Conservation (phyloP, 2,797 vertebrate genomes). For the Hapalemur alaotrensis region DNA sequence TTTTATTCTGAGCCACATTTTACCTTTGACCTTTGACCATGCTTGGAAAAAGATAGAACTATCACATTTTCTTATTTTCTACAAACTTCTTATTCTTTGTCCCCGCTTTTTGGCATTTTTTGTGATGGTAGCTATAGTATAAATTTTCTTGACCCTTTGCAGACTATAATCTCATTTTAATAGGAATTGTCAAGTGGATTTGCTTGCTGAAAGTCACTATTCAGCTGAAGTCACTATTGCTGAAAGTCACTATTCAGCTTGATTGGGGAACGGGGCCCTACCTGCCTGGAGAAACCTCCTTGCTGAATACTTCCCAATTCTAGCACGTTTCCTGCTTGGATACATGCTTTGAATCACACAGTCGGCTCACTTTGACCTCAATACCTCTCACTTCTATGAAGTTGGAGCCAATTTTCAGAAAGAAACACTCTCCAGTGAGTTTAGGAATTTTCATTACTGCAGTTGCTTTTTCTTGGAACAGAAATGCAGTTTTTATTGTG, state of each 20-base stretch:
- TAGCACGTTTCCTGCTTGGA: background rate
- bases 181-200: background rate
- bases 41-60: background rate
- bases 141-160: background rate
- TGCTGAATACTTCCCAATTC: background rate
- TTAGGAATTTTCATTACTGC: slow-evolving; percentile 60
- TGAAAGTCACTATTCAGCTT: slow-evolving; percentile 3
- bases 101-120: background rate
- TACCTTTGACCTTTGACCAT: background rate
- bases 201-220: no score
- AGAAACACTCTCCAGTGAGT: background rate
- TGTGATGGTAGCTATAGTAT: background rate
- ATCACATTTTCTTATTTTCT: slow-evolving; percentile 25
- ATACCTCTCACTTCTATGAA: background rate
- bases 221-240: background rate
- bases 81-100: background rate
- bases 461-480: background rate
- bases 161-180: background rate
- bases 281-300: background rate
- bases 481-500: slow-evolving; percentile 7
- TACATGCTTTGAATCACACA: background rate
- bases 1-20: background rate
- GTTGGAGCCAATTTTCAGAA: slow-evolving; percentile 27
- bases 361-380: background rate
- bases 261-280: background rate